Evolutionary conservation across 2,888 invertebrate species (phyloP).

Genomic region (Leptarthrus brevirostris): DNA sequence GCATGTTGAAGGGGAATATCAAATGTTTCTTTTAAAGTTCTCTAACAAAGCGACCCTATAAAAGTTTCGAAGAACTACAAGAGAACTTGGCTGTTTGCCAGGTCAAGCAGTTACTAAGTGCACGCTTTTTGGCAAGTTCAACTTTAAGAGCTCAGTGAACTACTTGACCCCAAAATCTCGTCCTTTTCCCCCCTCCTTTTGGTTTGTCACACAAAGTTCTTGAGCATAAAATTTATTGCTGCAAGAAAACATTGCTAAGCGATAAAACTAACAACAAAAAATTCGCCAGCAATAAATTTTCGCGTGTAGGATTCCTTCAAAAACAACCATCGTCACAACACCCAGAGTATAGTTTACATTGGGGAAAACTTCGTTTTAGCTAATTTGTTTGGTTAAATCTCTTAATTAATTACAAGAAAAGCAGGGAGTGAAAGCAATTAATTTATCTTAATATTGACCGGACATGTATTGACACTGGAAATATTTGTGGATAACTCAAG

Average conservation of each 20-base stretch:
- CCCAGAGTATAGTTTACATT: not conserved
- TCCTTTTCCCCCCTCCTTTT: constrained; percentile 6
- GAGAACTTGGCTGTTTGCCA: not conserved
- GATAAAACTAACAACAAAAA: constrained; percentile 8
- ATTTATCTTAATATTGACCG: not conserved
- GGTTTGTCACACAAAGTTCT: not conserved
- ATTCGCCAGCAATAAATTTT: not conserved
- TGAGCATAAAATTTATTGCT: not conserved
- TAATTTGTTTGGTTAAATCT: constrained; percentile 18
- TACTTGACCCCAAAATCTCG: not conserved
- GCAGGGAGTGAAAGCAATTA: not conserved
- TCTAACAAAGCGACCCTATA: not conserved
- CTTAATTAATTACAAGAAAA: constrained; percentile 1
- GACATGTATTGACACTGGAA: not conserved
- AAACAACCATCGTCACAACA: not conserved
- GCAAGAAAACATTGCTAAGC: constrained; percentile 4
- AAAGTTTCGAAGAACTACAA: not conserved
- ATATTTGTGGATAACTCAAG: not conserved
- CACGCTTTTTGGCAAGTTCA: constrained; percentile 1
- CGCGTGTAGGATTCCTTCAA: not conserved
- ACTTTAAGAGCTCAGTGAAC: constrained; percentile 9
- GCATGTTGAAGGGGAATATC: constrained; percentile 7
- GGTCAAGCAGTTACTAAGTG: constrained; percentile 11
- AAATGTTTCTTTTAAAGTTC: constrained; percentile 2
- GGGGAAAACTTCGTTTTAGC: not conserved